These are phyloP conservation scores for Barnardius zonarius DNA, from an alignment of 2,113 vertebrate genomes.

Conservation along the genomic window DNA sequence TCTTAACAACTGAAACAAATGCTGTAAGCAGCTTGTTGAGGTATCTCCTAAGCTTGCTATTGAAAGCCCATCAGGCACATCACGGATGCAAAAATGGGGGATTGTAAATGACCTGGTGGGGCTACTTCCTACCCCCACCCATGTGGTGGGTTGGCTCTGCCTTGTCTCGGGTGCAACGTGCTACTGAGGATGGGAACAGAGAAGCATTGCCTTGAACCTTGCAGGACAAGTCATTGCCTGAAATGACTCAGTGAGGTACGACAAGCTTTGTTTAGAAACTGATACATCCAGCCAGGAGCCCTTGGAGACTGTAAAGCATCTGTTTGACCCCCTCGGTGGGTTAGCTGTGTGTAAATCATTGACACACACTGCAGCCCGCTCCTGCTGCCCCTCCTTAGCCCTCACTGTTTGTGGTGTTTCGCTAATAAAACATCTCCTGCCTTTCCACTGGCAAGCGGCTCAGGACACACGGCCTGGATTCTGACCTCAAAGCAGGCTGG, in stretches of 20 bases:
- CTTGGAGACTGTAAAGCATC: slow-evolving; percentile 12
- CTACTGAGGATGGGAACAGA: not conserved
- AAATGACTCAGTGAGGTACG: not conserved
- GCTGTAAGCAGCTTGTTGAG: not conserved
- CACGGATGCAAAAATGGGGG: not conserved
- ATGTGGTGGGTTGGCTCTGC: not conserved
- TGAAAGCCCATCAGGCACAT: not conserved
- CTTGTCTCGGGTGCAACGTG: not conserved
- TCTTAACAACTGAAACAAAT: not conserved
- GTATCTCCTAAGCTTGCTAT: not conserved
- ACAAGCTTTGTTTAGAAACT: not conserved
- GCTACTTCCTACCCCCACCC: not conserved
- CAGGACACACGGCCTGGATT: slow-evolving; percentile 41
- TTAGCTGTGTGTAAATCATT: slow-evolving; percentile 27
- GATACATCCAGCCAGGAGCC: not conserved
- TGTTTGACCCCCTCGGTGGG: not conserved
- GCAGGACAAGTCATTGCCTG: not conserved
- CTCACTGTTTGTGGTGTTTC: not conserved
- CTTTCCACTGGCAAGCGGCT: not conserved
- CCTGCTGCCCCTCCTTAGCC: not conserved
- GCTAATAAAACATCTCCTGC: not conserved
- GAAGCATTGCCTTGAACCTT: not conserved
- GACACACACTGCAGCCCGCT: not conserved
- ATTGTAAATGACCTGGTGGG: not conserved
- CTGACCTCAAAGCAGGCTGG: slow-evolving; percentile 53